Percentiles rank a stretch among this genome's conserved stretches.
Conservation (phyloP, 2,113 vertebrate genomes). For the Osmerus mordax region DNA sequence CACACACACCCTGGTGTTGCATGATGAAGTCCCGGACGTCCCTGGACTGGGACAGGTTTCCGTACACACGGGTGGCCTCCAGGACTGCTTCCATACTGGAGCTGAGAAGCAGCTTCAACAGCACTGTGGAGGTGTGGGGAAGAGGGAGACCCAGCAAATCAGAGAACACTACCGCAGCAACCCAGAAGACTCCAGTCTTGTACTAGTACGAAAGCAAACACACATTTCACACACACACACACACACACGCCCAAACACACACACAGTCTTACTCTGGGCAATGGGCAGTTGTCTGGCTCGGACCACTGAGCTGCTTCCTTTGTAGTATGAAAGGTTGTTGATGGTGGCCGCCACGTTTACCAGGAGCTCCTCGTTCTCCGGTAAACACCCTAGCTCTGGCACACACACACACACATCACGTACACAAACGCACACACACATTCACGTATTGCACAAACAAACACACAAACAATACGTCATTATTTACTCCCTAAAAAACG, state of each 20-base stretch:
- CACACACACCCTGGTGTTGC: slow-evolving; percentile 73
- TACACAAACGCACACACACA: neutral
- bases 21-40: slow-evolving; percentile 80
- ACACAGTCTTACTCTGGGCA: slow-evolving; percentile 77
- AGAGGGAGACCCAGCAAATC: slow-evolving; percentile 2
- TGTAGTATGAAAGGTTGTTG: slow-evolving; percentile 94
- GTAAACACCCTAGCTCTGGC: slow-evolving; percentile 78
- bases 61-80: slow-evolving; percentile 81
- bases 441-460: neutral
- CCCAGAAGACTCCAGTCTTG: neutral
- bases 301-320: slow-evolving; percentile 73
- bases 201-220: neutral
- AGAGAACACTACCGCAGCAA: neutral
- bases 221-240: neutral
- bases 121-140: slow-evolving; percentile 59
- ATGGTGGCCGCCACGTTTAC: slow-evolving; percentile 81
- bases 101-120: slow-evolving; percentile 76
- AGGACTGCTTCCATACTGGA: slow-evolving; percentile 78
- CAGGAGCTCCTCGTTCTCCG: slow-evolving; percentile 84
- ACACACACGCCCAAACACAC: slow-evolving; percentile 2
- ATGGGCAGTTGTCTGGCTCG: slow-evolving; percentile 69
- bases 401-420: slow-evolving; percentile 22
- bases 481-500: neutral
- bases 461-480: neutral
- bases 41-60: slow-evolving; percentile 79